Percentiles rank a stretch among this genome's conserved stretches.
Evolutionary conservation across 1,140 invertebrate genomes (phyloP).

Genomic region (Neodiprion virginianus): DNA sequence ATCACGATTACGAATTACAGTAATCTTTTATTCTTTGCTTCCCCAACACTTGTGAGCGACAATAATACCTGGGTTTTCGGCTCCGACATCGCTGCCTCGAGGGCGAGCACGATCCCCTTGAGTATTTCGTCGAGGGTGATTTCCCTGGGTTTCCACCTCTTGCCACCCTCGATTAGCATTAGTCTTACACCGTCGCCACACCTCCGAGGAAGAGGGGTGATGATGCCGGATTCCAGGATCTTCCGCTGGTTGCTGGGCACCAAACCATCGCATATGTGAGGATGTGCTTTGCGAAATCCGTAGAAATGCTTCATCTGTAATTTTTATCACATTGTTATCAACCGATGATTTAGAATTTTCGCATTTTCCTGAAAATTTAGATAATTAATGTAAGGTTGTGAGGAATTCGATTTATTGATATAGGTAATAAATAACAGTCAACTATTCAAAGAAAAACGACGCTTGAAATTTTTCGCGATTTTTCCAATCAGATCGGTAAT

Average conservation of each 20-base stretch:
- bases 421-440: not conserved
- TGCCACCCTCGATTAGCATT: slow-evolving; percentile 65
- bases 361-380: not conserved
- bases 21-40: no score
- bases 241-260: slow-evolving; percentile 58
- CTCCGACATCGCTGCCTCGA: slow-evolving; percentile 69
- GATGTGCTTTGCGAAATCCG: slow-evolving; percentile 64
- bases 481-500: no score
- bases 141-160: slow-evolving; percentile 72
- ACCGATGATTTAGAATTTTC: no score
- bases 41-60: no score
- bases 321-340: not conserved
- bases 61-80: slow-evolving; percentile 66
- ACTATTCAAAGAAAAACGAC: slow-evolving; percentile 14
- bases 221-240: slow-evolving; percentile 61
- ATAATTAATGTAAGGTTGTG: not conserved
- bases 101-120: slow-evolving; percentile 63
- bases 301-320: slow-evolving; percentile 68
- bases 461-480: no score
- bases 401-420: not conserved
- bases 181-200: slow-evolving; percentile 64
- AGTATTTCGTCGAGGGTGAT: slow-evolving; percentile 66
- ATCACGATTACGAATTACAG: no score
- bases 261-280: slow-evolving; percentile 61
- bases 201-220: slow-evolving; percentile 66